Conservation (phyloP, 2,888 invertebrate genomes). For the Aleiodes leptofemur region DNA sequence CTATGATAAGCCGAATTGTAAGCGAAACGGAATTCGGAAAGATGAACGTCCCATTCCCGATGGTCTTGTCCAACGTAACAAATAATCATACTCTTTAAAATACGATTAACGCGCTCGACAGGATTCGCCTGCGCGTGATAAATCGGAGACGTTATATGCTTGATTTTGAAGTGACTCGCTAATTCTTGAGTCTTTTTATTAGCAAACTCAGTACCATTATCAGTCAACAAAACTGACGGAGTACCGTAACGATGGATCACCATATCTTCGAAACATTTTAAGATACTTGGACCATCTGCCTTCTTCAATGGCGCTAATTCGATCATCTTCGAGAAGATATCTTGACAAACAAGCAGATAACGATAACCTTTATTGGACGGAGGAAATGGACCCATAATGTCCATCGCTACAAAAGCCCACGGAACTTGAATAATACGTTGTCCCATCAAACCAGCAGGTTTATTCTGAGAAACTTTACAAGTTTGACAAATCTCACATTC, state of each 20-base stretch:
- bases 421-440: too few species aligned
- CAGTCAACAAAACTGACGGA: conserved; percentile 38
- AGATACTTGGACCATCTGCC: too few species aligned
- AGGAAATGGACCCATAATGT: too few species aligned
- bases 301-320: too few species aligned
- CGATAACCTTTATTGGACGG: too few species aligned
- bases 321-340: too few species aligned
- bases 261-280: too few species aligned
- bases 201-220: conserved; percentile 53
- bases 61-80: conserved; percentile 9
- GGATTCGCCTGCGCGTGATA: conserved; percentile 57
- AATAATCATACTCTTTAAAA: conserved; percentile 54
- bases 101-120: conserved; percentile 54
- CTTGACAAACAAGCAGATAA: too few species aligned
- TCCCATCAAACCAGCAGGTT: conserved; percentile 15
- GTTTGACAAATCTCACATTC: too few species aligned
- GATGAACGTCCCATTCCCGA: conserved; percentile 26
- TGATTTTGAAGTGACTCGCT: conserved; percentile 34
- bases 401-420: too few species aligned
- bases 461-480: not conserved
- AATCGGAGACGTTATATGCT: not conserved
- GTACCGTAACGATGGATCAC: too few species aligned
- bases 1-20: conserved; percentile 23
- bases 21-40: conserved; percentile 2
- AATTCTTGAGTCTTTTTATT: conserved; percentile 43